Conservation (phyloP, 2,797 vertebrate genomes). For the Limosa lapponica region DNA sequence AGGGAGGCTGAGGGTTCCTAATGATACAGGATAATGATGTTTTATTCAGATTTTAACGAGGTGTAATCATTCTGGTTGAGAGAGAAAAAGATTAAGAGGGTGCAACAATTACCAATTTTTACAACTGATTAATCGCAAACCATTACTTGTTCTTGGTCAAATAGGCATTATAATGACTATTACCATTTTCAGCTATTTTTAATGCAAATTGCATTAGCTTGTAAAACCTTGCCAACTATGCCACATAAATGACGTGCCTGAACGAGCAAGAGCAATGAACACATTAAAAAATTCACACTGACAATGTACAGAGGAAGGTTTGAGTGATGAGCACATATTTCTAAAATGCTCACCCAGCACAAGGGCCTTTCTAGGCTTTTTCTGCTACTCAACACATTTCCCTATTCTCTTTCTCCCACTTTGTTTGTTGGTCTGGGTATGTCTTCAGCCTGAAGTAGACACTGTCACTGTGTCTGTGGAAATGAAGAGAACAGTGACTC, state of each 20-base stretch:
- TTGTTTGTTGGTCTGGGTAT: background rate
- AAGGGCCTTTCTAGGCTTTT: slow-evolving; percentile 2
- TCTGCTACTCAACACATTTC: slow-evolving; percentile 25
- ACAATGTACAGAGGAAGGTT: slow-evolving; percentile 74
- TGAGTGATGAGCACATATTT: slow-evolving; percentile 74
- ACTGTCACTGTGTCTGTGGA: background rate
- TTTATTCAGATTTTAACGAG: slow-evolving; percentile 99
- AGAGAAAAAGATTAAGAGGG: slow-evolving; percentile 90
- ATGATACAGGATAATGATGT: slow-evolving; percentile 98
- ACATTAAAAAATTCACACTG: slow-evolving; percentile 77
- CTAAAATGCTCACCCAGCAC: slow-evolving; percentile 70
- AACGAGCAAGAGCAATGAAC: slow-evolving; percentile 80
- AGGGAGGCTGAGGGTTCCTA: slow-evolving; percentile 92
- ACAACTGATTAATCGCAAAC: slow-evolving; percentile 88
- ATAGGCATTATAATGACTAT: slow-evolving; percentile 88
- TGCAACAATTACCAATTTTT: slow-evolving; percentile 90
- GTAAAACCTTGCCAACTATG: slow-evolving; percentile 87
- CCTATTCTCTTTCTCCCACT: background rate
- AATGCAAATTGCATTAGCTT: slow-evolving; percentile 88
- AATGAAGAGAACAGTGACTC: background rate
- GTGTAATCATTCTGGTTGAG: slow-evolving; percentile 97
- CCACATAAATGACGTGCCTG: slow-evolving; percentile 85
- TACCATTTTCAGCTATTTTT: slow-evolving; percentile 88
- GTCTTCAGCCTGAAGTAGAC: slow-evolving; percentile 17
- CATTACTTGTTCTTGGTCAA: slow-evolving; percentile 89